phyloP scores from a whole-genome alignment of 1,140 invertebrate genomes.

The Leptopilina boulardi region DNA sequence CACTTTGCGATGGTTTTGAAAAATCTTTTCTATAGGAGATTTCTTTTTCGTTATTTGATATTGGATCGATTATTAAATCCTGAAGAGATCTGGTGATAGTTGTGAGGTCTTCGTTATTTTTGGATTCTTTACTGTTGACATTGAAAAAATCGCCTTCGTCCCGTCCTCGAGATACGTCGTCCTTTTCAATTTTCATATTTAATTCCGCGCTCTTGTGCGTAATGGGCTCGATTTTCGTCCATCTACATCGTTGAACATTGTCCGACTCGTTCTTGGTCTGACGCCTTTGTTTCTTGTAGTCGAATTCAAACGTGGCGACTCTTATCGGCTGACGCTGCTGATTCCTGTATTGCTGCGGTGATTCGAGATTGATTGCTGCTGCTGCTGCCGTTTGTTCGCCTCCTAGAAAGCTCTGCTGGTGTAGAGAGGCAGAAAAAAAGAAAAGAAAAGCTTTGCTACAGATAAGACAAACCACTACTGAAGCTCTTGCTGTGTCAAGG shows the following conservation, averaged over 20 bases:
- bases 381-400: constrained; percentile 68
- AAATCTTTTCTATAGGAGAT: constrained; percentile 13
- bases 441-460: constrained; percentile 74
- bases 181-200: not conserved
- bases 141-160: constrained; percentile 54
- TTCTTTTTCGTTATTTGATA: constrained; percentile 29
- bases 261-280: constrained; percentile 14
- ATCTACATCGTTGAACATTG: constrained; percentile 30
- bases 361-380: constrained; percentile 63
- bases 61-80: constrained; percentile 57
- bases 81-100: constrained; percentile 55
- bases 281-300: constrained; percentile 59
- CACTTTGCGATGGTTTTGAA: constrained; percentile 48
- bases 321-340: constrained; percentile 74
- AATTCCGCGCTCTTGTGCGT: constrained; percentile 7
- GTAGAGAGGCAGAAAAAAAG: constrained; percentile 72
- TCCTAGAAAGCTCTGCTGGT: constrained; percentile 75
- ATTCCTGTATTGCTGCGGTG: constrained; percentile 73
- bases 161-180: not conserved
- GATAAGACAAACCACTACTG: constrained; percentile 73
- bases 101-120: constrained; percentile 57
- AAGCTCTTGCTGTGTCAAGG: constrained; percentile 58
- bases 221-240: constrained; percentile 36
- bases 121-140: constrained; percentile 47
- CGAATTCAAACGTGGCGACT: constrained; percentile 68